phyloP scores from a whole-genome alignment of 2,888 invertebrate genomes.

The Acrobasis repandana region DNA sequence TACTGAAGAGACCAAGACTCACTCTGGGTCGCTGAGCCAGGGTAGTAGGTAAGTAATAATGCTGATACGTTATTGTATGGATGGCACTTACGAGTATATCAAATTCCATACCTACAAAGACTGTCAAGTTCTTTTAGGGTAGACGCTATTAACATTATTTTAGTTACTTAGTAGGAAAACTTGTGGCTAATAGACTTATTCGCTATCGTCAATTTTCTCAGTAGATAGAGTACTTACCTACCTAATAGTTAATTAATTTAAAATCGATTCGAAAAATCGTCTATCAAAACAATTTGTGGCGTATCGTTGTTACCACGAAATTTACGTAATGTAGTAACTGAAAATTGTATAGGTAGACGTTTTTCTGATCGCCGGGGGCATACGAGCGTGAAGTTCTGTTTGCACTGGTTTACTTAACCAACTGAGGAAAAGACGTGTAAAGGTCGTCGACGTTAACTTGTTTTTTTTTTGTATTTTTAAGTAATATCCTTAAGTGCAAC shows the following conservation, averaged over 20 bases:
- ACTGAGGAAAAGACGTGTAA: slow-evolving; percentile 40
- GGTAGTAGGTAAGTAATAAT: no score
- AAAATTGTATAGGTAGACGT: slow-evolving; percentile 26
- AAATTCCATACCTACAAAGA: no score
- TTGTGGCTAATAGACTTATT: no score
- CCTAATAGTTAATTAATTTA: background rate
- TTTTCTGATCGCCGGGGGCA: slow-evolving; percentile 28
- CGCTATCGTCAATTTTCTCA: background rate
- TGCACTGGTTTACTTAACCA: slow-evolving; percentile 32
- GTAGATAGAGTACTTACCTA: background rate
- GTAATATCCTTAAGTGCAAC: background rate
- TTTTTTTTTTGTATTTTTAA: slow-evolving; percentile 13
- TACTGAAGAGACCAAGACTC: no score
- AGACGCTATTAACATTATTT: no score
- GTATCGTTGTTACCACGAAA: slow-evolving; percentile 32
- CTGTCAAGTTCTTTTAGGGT: no score
- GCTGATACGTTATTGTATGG: no score
- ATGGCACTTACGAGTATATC: no score
- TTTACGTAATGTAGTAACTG: slow-evolving; percentile 42
- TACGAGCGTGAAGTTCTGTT: slow-evolving; percentile 52
- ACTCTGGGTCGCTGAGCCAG: no score
- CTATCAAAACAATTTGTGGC: background rate
- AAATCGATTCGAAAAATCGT: background rate
- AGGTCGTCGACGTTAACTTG: slow-evolving; percentile 26
- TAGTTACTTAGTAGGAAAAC: no score